These are phyloP conservation scores for Thereva nobilitata DNA, from an alignment of 2,888 invertebrate genomes.

Conservation along the genomic window DNA sequence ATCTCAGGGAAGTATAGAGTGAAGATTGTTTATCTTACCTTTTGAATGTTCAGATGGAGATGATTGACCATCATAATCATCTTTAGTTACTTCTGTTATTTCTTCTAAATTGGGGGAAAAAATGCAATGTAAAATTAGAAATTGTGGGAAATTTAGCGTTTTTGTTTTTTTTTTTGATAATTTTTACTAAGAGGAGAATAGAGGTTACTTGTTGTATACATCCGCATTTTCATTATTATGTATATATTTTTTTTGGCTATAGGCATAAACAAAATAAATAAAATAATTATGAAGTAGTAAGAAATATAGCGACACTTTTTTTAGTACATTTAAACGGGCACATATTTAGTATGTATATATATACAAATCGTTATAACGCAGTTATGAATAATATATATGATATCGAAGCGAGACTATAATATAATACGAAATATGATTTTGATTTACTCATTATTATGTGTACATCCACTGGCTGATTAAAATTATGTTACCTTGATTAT, in stretches of 20 bases:
- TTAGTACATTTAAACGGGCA: too few relatives aligned
- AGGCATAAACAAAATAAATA: not conserved
- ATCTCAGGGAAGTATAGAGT: not conserved
- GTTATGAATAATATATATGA: too few relatives aligned
- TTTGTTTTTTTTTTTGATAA: too few relatives aligned
- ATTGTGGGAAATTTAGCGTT: slow-evolving; percentile 14
- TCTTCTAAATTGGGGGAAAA: slow-evolving; percentile 36
- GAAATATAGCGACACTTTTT: too few relatives aligned
- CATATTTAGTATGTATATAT: too few relatives aligned
- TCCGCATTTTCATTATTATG: slow-evolving; percentile 35
- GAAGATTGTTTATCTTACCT: slow-evolving; percentile 36
- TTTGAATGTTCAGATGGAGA: slow-evolving; percentile 28
- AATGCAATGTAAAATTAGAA: slow-evolving; percentile 26
- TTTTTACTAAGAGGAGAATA: slow-evolving; percentile 4
- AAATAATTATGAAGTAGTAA: too few relatives aligned
- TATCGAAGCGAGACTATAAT: not conserved
- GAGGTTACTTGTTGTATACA: slow-evolving; percentile 23
- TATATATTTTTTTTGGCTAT: slow-evolving; percentile 1
- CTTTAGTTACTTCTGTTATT: slow-evolving; percentile 36
- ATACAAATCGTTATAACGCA: too few relatives aligned
- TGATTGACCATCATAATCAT: slow-evolving; percentile 25
- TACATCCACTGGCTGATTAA: too few relatives aligned
- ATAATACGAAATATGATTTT: not conserved
- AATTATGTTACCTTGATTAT: slow-evolving; percentile 6
- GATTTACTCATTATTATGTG: too few relatives aligned